Evolutionary conservation across 2,113 vertebrate species (phyloP).

Genomic region (Xenotilapia longispinis): DNA sequence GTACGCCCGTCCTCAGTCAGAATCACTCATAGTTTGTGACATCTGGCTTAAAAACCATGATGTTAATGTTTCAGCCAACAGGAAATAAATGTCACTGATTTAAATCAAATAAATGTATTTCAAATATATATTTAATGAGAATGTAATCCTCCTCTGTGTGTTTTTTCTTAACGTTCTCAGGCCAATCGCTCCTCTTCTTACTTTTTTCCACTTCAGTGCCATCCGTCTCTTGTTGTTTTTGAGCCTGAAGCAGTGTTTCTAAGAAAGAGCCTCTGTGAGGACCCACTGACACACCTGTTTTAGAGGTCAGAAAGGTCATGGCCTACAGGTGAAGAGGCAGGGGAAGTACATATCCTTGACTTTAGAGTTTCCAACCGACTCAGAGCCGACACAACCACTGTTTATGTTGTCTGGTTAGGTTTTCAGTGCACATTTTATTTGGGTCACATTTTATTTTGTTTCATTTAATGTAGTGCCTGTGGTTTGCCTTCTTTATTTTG

Average conservation of each 20-base stretch:
- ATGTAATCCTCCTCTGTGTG: neutral
- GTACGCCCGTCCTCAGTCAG: neutral
- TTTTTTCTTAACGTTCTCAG: neutral
- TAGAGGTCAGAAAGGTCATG: slow-evolving; percentile 21
- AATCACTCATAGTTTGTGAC: neutral
- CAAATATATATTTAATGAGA: neutral
- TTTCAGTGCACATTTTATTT: neutral
- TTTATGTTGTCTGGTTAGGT: neutral
- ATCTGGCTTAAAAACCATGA: neutral
- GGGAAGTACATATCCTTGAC: neutral
- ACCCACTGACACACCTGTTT: slow-evolving; percentile 23
- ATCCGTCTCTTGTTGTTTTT: neutral
- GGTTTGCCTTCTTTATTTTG: neutral
- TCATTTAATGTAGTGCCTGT: neutral
- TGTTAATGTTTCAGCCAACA: neutral
- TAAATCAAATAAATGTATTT: neutral
- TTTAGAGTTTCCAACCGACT: neutral
- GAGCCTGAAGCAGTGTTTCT: neutral
- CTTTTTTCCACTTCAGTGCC: neutral
- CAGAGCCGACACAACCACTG: neutral
- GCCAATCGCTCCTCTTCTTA: neutral
- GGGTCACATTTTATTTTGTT: slow-evolving; percentile 1
- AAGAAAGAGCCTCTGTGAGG: neutral
- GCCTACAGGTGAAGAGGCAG: neutral
- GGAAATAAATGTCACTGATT: neutral